Percentiles rank a stretch among this genome's conserved stretches.
Conservation (phyloP, 2,888 invertebrate species). For the Caenorhabditis becei region DNA sequence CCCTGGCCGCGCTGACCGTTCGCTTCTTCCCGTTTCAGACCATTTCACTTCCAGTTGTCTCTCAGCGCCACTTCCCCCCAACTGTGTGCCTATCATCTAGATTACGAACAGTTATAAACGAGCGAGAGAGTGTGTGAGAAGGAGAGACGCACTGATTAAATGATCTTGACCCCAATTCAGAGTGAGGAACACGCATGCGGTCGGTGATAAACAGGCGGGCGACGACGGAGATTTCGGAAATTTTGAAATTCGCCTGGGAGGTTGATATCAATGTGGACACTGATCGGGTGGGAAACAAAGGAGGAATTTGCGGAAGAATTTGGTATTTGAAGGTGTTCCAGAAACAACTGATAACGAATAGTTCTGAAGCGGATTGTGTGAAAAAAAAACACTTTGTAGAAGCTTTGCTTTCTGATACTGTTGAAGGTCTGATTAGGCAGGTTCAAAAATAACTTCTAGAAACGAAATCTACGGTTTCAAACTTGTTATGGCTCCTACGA, state of each 20-base stretch:
- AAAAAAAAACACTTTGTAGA: too few relatives aligned
- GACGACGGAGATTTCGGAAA: constrained; percentile 15
- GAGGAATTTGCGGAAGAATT: too few relatives aligned
- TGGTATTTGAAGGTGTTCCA: too few relatives aligned
- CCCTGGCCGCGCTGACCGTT: neutral
- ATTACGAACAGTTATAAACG: constrained; percentile 45
- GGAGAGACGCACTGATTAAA: constrained; percentile 61
- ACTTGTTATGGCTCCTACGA: too few relatives aligned
- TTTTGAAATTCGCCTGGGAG: constrained; percentile 21
- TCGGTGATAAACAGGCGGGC: constrained; percentile 52
- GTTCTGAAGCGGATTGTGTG: too few relatives aligned
- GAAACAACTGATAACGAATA: too few relatives aligned
- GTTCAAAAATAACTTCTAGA: too few relatives aligned
- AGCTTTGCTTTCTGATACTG: too few relatives aligned
- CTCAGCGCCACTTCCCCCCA: neutral
- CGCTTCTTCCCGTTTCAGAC: neutral
- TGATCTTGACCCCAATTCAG: constrained; percentile 67
- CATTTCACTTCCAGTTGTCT: neutral
- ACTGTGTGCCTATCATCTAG: constrained; percentile 35
- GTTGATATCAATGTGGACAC: too few relatives aligned
- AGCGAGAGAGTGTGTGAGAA: constrained; percentile 16
- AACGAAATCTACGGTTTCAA: too few relatives aligned
- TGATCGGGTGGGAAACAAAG: too few relatives aligned
- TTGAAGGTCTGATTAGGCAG: too few relatives aligned
- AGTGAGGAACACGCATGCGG: constrained; percentile 20